Evolutionary conservation across 30 jellyfish, hydroid and myxozoan species (phyloP).

Genomic region (Turritopsis rubra): DNA sequence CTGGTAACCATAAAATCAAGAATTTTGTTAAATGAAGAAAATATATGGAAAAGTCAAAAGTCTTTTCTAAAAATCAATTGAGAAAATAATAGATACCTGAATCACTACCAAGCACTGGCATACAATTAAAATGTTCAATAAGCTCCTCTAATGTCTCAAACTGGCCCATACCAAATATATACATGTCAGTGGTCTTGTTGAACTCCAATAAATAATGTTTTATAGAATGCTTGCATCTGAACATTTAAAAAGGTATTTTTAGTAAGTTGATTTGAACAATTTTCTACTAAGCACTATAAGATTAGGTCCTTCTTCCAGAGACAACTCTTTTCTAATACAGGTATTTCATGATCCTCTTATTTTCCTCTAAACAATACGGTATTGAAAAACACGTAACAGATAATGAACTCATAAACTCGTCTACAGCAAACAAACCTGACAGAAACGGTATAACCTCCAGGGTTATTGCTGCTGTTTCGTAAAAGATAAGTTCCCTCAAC

Average conservation of each 20-base stretch:
- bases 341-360: not conserved
- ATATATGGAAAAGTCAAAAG: not conserved
- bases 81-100: constrained; percentile 56
- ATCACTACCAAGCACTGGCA: constrained; percentile 81
- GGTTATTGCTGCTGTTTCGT: constrained; percentile 42
- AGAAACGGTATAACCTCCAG: constrained; percentile 67
- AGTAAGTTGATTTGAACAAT: not conserved
- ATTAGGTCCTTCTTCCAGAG: not conserved
- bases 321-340: not conserved
- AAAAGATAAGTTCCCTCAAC: constrained; percentile 71
- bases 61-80: not conserved
- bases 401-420: no score
- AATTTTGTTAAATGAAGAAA: no score
- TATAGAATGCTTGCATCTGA: constrained; percentile 64
- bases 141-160: constrained; percentile 57
- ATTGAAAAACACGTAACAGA: not conserved
- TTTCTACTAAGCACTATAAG: no score
- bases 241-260: not conserved
- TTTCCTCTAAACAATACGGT: not conserved
- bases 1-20: not conserved
- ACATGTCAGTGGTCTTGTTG: constrained; percentile 26
- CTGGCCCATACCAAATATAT: constrained; percentile 71
- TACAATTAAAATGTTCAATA: constrained; percentile 69
- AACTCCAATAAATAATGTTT: constrained; percentile 52
- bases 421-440: constrained; percentile 58